Base-by-base conservation (phyloP, 2,113 vertebrate species). In the Pogonocichla stellata region DNA sequence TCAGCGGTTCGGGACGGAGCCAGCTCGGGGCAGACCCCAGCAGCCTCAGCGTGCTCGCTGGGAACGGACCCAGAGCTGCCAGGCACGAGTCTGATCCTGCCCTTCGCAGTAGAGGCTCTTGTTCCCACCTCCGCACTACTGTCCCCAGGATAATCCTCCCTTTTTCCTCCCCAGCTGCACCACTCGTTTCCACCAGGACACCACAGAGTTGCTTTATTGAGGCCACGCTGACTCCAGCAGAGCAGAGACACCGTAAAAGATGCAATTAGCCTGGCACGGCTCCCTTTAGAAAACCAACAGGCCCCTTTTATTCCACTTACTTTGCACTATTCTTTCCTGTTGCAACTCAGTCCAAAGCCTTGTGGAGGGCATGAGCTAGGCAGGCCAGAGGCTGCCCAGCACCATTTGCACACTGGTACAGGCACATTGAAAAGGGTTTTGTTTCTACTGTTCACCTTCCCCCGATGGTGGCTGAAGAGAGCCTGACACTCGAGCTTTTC, bases 401-500 rank as follows among this genome's bases (percentile, higher is more conserved):
- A 2, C 19, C 18, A 1, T 56, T 47, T 57, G 40, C 13, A 1
- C 13, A 20, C 19, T 14, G 7, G 26, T 50, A 38, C 0, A 3
- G 18, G 33, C 43, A 53, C 43, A 33, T 0, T 7, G 58, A 64
- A 67, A 34, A 60, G 17, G 19, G 3, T 71, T 74, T 43, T 72
- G 22, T 71, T 70, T 42, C 10, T 31, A 3, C 45, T 10, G 5
- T 50, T 8, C 2, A 0, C 12, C 38, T 78, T 84, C 7, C n/a
- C 16, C 38, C 6, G 10, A 0, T 0, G 0, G 12, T 20, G 2
- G 6, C 73, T 29, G 34, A 40, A 40, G 42, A 51, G 2, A 0
- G 3, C 28, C 19, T 17, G 10, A 29, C 4, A 2, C 0, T 5
- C 8, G 8, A 25, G 33, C 47, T 28, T 23, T 29, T 34, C 11